These are phyloP conservation scores for Grallaria varia DNA, from an alignment of 2,113 vertebrate species.

Conservation along the genomic window DNA sequence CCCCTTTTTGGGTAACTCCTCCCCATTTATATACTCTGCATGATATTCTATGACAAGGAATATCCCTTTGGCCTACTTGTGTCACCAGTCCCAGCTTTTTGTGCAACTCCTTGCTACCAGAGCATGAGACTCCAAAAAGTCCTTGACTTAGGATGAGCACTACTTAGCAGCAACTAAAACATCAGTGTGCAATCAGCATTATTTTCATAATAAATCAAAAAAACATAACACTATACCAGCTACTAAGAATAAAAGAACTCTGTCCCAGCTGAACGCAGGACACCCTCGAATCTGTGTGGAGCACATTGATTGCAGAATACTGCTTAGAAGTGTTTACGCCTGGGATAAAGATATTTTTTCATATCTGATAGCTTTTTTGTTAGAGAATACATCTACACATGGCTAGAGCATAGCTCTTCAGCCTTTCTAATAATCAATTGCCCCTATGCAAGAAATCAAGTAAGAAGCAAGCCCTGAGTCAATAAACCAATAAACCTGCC, in stretches of 20 bases:
- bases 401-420: neutral
- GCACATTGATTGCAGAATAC: neutral
- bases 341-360: neutral
- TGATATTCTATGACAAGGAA: neutral
- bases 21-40: too few relatives aligned
- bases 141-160: neutral
- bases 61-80: neutral
- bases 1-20: neutral
- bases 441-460: neutral
- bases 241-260: neutral
- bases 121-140: neutral
- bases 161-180: neutral
- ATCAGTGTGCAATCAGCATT: neutral
- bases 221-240: neutral
- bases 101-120: neutral
- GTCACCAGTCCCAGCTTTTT: neutral
- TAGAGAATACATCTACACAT: neutral
- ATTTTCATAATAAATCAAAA: neutral
- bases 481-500: neutral
- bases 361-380: neutral
- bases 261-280: neutral
- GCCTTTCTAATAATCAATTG: neutral
- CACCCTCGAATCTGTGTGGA: neutral
- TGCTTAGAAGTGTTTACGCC: neutral
- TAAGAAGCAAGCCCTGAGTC: neutral